These are phyloP conservation scores for Ceratosolen solmsi DNA, from an alignment of 1,140 invertebrate species.

Conservation along the genomic window DNA sequence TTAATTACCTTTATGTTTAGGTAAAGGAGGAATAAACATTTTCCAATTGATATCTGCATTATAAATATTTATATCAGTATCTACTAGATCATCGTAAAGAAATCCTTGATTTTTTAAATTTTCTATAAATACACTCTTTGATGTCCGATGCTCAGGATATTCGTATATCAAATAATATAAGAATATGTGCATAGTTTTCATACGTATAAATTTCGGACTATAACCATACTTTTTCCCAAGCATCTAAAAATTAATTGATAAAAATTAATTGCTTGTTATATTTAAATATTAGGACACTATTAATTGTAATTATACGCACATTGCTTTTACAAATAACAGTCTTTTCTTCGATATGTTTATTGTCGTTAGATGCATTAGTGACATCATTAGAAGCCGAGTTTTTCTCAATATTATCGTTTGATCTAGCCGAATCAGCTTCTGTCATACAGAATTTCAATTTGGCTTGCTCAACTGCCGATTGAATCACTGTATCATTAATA, in stretches of 20 bases:
- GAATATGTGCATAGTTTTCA: constrained; percentile 79
- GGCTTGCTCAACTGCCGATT: constrained; percentile 77
- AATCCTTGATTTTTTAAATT: constrained; percentile 68
- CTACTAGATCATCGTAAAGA: constrained; percentile 66
- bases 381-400: not conserved
- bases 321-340: constrained; percentile 52
- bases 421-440: constrained; percentile 1
- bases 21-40: constrained; percentile 83
- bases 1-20: constrained; percentile 73
- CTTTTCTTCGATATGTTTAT: constrained; percentile 51
- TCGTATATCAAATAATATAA: constrained; percentile 81
- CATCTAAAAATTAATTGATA: constrained; percentile 54
- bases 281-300: no score
- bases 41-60: constrained; percentile 78
- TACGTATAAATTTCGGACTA: constrained; percentile 81
- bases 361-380: constrained; percentile 17
- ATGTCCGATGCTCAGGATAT: constrained; percentile 72
- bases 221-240: constrained; percentile 72
- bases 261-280: constrained; percentile 22
- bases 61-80: constrained; percentile 73
- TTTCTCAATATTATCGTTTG: constrained; percentile 18
- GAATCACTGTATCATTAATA: constrained; percentile 74
- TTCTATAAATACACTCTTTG: constrained; percentile 60
- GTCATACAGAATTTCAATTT: constrained; percentile 76
- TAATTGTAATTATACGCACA: constrained; percentile 43